Evolutionary conservation across 2,888 invertebrate genomes (phyloP).

Genomic region (Phaedon cochleariae): DNA sequence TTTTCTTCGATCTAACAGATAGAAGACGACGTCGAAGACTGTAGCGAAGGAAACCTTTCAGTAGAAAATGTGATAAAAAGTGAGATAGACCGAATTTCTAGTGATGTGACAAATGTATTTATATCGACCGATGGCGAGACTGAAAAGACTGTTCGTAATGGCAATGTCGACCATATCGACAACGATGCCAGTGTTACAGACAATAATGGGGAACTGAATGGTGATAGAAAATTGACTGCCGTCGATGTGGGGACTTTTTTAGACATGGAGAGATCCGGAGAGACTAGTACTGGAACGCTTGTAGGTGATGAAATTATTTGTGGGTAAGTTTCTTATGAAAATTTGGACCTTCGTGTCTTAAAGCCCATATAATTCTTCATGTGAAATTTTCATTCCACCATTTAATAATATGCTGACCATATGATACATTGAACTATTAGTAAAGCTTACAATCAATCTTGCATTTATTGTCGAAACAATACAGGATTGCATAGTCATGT

Average conservation of each 20-base stretch:
- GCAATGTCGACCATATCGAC: slow-evolving; percentile 28
- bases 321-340: slow-evolving; percentile 44
- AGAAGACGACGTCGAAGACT: slow-evolving; percentile 14
- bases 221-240: slow-evolving; percentile 28
- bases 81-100: slow-evolving; percentile 40
- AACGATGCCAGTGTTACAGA: slow-evolving; percentile 20
- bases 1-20: neutral
- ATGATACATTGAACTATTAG: too few species aligned
- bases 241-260: slow-evolving; percentile 53
- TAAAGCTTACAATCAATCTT: too few species aligned
- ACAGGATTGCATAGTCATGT: too few species aligned
- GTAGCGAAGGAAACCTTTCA: slow-evolving; percentile 35
- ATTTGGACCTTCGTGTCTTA: neutral
- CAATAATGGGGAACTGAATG: slow-evolving; percentile 29
- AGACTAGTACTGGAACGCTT: slow-evolving; percentile 67
- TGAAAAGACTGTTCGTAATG: slow-evolving; percentile 29
- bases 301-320: slow-evolving; percentile 57
- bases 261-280: slow-evolving; percentile 54
- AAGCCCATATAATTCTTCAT: neutral
- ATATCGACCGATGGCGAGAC: slow-evolving; percentile 5
- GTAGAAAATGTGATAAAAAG: slow-evolving; percentile 49
- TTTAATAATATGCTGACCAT: too few species aligned
- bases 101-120: slow-evolving; percentile 22
- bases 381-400: too few species aligned
- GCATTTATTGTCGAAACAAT: too few species aligned